A percentile compares a stretch with the other conserved stretches of the same genome.
phyloP scores from a whole-genome alignment of 2,888 invertebrate genomes.

The Mermis nigrescens region DNA sequence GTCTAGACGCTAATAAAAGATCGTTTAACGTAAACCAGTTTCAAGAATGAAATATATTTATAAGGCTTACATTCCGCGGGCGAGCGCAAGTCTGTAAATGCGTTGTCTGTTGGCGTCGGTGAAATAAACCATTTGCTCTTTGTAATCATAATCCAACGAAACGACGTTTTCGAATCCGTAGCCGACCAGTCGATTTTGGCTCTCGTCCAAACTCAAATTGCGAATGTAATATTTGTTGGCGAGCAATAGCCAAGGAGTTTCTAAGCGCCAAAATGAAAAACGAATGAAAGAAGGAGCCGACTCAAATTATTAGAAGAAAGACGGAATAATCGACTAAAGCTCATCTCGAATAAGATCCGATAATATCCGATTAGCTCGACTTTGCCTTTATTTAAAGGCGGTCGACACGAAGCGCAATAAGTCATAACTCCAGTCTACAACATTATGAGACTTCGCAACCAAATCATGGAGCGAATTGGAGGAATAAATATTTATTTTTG shows the following conservation, averaged over 20 bases:
- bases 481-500: no score
- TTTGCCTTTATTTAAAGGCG: no score
- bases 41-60: not conserved
- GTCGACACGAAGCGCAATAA: no score
- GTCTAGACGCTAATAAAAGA: not conserved
- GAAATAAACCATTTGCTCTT: conserved; percentile 69
- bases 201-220: conserved; percentile 76
- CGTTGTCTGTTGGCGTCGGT: conserved; percentile 52
- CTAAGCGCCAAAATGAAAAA: conserved; percentile 12
- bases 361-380: no score
- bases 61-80: conserved; percentile 14
- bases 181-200: conserved; percentile 55
- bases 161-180: conserved; percentile 90
- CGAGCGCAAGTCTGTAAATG: conserved; percentile 23
- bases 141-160: conserved; percentile 74
- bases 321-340: no score
- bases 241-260: conserved; percentile 66
- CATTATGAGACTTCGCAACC: no score
- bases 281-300: not conserved
- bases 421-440: no score
- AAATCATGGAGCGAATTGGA: no score
- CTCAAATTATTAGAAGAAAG: no score
- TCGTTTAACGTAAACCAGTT: not conserved
- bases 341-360: no score
- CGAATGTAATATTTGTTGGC: conserved; percentile 93